Conservation (phyloP, 2,797 vertebrate genomes). For the Tokudaia muenninki region DNA sequence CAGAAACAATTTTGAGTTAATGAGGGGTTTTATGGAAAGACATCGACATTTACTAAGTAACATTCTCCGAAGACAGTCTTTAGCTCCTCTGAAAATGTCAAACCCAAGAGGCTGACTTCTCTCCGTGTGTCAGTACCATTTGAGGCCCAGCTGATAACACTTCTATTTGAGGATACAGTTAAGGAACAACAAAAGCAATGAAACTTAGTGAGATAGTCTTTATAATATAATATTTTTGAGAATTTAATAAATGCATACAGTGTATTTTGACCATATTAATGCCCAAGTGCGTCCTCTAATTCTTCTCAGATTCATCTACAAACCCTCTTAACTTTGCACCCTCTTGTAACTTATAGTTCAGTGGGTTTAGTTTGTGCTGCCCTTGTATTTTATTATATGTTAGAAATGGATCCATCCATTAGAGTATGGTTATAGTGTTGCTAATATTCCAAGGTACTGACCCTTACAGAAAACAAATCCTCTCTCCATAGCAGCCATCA, state of each 20-base stretch:
- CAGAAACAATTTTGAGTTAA: constrained; percentile 29
- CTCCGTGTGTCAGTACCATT: background rate
- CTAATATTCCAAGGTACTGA: too few species aligned
- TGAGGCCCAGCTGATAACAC: background rate
- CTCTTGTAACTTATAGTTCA: background rate
- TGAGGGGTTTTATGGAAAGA: background rate
- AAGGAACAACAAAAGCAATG: background rate
- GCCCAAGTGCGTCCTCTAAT: background rate
- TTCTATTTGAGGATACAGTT: background rate
- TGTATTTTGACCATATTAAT: background rate
- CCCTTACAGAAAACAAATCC: background rate
- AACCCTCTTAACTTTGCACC: background rate
- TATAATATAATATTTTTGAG: background rate
- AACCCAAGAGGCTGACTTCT: background rate
- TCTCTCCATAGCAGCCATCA: background rate
- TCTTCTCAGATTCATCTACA: background rate
- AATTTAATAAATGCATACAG: background rate
- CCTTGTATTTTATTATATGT: background rate
- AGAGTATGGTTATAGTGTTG: background rate
- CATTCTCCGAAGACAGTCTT: background rate
- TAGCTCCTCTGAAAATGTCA: constrained; percentile 30
- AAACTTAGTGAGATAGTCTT: background rate
- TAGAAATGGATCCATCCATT: background rate
- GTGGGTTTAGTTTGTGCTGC: background rate
- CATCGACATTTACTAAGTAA: background rate